Base-by-base conservation (phyloP, 2,113 vertebrate genomes). In the Tyto alba region DNA sequence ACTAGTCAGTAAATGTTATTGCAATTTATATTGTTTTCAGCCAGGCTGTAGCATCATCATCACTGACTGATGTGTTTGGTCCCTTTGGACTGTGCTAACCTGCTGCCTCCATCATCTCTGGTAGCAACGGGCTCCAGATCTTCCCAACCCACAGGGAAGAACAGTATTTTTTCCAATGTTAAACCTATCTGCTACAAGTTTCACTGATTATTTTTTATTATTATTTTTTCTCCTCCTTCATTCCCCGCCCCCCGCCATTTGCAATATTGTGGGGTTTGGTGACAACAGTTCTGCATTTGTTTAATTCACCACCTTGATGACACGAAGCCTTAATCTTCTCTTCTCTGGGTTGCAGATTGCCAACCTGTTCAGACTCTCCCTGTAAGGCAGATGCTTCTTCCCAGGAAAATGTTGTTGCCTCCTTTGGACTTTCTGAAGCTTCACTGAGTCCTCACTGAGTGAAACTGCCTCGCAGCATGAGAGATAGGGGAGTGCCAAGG, bases 171-270 rank as follows among this genome's bases (percentile, higher is more conserved):
- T 62, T 38, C 29, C 21, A 26, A 0, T 56, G 34, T 41, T 52
- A 75, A 41, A 62, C 15, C 4, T 16, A 25, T 43, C 45, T 32
- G 11, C 40, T 50, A 2, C 9, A 52, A 21, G 13, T 64, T 57
- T 77, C 16, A 36, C 4, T 45, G 15, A 13, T 60, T 23, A 4
- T 13, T 20, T 15, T 36, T 55, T 34, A 2, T 7, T 6, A 29
- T 66, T 19, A 32, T 60, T 80, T n/a, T n/a, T 63, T 47, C 45
- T 7, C 7, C 6, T 3, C 29, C 3, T 1, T 1, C 9, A n/a
- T n/a, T n/a, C 36, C 47, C 5, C 36, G 14, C 36, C 6, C 40
- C 18, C 34, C 5, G 3, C 30, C 9, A 7, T 56, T 69, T 5
- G 10, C 67, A 45, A 13, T 52, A 26, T 10, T 25, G 36, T 29